phyloP scores from a whole-genome alignment of 2,797 vertebrate genomes.

The Paedocypris micromegethes region DNA sequence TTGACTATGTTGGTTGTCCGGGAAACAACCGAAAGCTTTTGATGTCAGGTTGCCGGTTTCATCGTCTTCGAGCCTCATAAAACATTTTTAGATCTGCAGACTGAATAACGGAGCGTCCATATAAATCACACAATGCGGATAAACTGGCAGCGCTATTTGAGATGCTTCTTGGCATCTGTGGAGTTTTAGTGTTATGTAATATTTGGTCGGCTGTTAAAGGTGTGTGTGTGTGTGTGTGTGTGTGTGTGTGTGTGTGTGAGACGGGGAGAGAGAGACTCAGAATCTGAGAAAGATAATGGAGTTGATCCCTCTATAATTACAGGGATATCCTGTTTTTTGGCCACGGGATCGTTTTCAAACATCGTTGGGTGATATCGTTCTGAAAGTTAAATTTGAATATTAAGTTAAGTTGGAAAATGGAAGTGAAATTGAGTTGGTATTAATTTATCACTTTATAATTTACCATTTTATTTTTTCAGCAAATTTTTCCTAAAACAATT shows the following conservation, averaged over 20 bases:
- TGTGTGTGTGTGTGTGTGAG: neutral
- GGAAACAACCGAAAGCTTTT: neutral
- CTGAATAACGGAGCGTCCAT: conserved; percentile 16
- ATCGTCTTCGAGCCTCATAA: conserved; percentile 17
- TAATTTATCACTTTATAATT: neutral
- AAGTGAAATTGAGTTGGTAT: neutral
- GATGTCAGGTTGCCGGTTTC: neutral
- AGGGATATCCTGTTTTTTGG: too few relatives aligned
- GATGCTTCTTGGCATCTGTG: conserved; percentile 17
- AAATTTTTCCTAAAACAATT: neutral
- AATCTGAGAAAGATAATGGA: neutral
- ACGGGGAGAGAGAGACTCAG: neutral
- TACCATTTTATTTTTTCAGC: neutral
- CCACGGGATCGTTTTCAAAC: too few relatives aligned
- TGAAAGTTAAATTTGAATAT: too few relatives aligned
- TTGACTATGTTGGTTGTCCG: conserved; percentile 9
- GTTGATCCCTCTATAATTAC: too few relatives aligned
- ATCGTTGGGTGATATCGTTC: too few relatives aligned
- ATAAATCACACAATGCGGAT: conserved; percentile 14
- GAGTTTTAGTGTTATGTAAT: conserved; percentile 6
- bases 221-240: conserved; percentile 2
- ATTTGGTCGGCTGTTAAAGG: conserved; percentile 15
- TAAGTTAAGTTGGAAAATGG: too few relatives aligned
- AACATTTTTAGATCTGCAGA: conserved; percentile 6
- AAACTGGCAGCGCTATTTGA: conserved; percentile 1